phyloP scores from a whole-genome alignment of 2,888 invertebrate species.

The Xestia sexstrigata region DNA sequence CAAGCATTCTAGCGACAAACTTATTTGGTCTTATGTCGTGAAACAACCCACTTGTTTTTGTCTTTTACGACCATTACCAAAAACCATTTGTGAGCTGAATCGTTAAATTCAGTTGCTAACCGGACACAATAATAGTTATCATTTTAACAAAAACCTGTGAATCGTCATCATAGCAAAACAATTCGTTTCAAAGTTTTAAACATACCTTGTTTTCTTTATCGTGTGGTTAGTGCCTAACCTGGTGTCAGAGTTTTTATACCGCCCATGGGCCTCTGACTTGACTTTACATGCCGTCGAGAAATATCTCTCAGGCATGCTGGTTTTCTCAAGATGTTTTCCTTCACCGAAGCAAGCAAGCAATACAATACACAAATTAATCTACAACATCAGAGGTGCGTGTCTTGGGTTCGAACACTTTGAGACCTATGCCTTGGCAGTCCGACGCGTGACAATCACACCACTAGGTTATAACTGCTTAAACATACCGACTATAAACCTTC shows the following conservation, averaged over 20 bases:
- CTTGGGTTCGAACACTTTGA: no score
- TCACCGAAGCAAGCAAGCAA: no score
- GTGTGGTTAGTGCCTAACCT: no score
- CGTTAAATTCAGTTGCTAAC: not conserved
- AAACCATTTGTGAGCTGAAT: not conserved
- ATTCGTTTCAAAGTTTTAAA: not conserved
- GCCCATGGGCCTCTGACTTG: no score
- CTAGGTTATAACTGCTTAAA: not conserved
- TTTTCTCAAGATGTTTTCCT: no score
- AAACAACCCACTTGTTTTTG: not conserved
- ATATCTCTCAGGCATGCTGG: no score
- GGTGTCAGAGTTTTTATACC: no score
- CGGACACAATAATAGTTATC: not conserved
- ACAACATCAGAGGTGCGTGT: no score
- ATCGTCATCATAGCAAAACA: not conserved
- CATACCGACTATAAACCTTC: not conserved
- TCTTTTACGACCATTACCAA: conserved; percentile 7
- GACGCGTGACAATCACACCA: no score
- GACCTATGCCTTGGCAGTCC: no score
- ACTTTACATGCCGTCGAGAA: no score
- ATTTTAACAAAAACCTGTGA: not conserved
- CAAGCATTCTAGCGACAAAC: not conserved
- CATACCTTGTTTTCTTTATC: not conserved
- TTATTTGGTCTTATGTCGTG: conserved; percentile 16
- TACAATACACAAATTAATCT: no score